Conservation (phyloP, 2,797 vertebrate genomes). For the Eupleurogrammus muticus region DNA sequence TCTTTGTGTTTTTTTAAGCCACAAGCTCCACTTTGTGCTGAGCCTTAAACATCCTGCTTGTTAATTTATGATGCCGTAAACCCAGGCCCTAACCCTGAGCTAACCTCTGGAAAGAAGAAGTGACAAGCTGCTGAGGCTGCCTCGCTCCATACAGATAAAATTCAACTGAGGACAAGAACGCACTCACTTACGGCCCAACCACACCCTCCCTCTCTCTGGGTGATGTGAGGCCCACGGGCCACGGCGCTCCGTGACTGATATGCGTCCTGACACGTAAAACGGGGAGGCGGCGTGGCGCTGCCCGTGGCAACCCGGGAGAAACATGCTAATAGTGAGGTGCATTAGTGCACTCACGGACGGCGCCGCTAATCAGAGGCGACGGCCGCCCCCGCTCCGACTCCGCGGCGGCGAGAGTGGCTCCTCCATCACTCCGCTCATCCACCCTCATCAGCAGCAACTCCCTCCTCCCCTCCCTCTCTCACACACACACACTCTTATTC, state of each 20-base stretch:
- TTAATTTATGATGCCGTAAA: background rate
- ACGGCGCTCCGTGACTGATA: slow-evolving; percentile 74
- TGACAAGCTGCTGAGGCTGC: slow-evolving; percentile 42
- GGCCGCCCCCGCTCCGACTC: slow-evolving; percentile 55
- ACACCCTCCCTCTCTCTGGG: slow-evolving; percentile 29
- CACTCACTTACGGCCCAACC: slow-evolving; percentile 54
- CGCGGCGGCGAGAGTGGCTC: slow-evolving; percentile 45
- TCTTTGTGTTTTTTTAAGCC: background rate
- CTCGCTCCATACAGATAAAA: slow-evolving; percentile 61
- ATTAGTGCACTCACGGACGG: slow-evolving; percentile 81
- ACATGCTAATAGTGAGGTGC: slow-evolving; percentile 85
- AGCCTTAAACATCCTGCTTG: background rate
- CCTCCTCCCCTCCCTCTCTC: too few relatives aligned
- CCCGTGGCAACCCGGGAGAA: slow-evolving; percentile 83
- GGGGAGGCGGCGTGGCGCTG: slow-evolving; percentile 68
- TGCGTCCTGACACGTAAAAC: slow-evolving; percentile 78
- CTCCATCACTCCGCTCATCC: slow-evolving; percentile 53
- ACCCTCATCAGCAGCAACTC: slow-evolving; percentile 12
- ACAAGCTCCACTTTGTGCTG: background rate
- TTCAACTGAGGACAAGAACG: slow-evolving; percentile 62
- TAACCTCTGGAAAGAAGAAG: slow-evolving; percentile 37
- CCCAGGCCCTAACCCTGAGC: slow-evolving; percentile 19
- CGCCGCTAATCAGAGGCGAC: slow-evolving; percentile 78
- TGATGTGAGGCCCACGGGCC: slow-evolving; percentile 62
- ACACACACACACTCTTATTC: slow-evolving; percentile 18